A percentile compares a stretch with the other conserved stretches of the same genome.
Evolutionary conservation across 2,888 invertebrate species (phyloP).

Genomic region (Chrysomela aeneicollis): DNA sequence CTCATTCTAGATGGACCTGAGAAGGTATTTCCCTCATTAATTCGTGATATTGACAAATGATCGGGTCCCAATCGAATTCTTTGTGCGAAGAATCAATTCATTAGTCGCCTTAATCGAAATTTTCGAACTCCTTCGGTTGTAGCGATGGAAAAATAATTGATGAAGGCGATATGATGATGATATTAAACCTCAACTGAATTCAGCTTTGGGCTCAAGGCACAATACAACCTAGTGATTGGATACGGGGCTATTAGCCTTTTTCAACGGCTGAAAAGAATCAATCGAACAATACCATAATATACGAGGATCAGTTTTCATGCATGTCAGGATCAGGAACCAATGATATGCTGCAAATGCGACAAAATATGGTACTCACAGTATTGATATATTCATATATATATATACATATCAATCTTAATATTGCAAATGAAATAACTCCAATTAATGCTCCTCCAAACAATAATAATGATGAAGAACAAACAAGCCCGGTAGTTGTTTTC

Average conservation of each 20-base stretch:
- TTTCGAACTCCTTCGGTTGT: neutral
- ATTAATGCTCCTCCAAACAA: too few relatives aligned
- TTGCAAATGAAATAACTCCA: too few relatives aligned
- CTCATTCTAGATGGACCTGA: too few relatives aligned
- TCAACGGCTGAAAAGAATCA: neutral
- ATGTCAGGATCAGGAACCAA: too few relatives aligned
- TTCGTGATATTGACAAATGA: slow-evolving; percentile 2
- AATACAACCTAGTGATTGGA: neutral
- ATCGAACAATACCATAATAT: neutral
- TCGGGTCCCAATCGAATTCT: neutral
- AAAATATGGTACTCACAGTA: too few relatives aligned
- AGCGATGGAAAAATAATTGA: neutral
- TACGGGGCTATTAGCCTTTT: neutral
- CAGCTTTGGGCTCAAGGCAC: neutral
- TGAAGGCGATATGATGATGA: neutral
- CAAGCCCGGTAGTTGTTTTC: too few relatives aligned
- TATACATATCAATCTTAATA: too few relatives aligned
- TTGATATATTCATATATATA: too few relatives aligned
- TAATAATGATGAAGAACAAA: too few relatives aligned
- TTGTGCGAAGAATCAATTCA: neutral
- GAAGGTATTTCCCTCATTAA: neutral
- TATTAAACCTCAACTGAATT: neutral
- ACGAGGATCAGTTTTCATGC: neutral
- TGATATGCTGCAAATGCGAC: too few relatives aligned
- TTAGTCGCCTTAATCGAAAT: slow-evolving; percentile 3